Evolutionary conservation across 1,140 invertebrate species (phyloP).

Genomic region (Platyscapa corneri): DNA sequence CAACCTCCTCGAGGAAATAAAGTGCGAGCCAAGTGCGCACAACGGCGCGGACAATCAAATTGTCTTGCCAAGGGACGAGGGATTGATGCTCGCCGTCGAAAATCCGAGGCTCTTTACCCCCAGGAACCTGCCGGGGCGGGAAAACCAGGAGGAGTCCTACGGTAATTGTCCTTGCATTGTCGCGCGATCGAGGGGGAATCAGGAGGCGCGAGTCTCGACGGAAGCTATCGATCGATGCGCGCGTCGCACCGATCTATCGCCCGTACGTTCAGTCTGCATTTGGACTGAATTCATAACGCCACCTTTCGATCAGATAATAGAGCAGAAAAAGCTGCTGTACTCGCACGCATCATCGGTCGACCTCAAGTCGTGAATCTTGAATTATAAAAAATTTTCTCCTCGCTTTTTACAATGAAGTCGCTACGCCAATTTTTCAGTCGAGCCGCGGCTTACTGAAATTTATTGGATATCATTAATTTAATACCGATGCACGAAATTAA

Average conservation of each 20-base stretch:
- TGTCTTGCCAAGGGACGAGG: constrained; percentile 66
- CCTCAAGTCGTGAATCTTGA: too few relatives aligned
- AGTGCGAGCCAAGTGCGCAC: neutral
- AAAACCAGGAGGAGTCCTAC: constrained; percentile 57
- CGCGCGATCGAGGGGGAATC: too few relatives aligned
- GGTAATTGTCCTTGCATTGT: constrained; percentile 49
- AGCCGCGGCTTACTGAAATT: neutral
- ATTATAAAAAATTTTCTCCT: too few relatives aligned
- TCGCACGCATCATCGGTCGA: too few relatives aligned
- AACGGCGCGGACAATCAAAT: constrained; percentile 63
- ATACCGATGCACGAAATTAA: neutral
- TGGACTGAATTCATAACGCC: too few relatives aligned
- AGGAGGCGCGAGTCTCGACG: too few relatives aligned
- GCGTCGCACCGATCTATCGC: too few relatives aligned
- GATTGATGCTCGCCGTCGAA: constrained; percentile 59
- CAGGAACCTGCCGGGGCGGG: constrained; percentile 16
- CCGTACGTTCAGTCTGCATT: too few relatives aligned
- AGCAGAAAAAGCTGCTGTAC: too few relatives aligned
- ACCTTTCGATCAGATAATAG: too few relatives aligned
- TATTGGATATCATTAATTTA: neutral
- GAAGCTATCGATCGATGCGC: too few relatives aligned
- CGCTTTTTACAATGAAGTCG: too few relatives aligned
- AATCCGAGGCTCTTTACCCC: constrained; percentile 49
- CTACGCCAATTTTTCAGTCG: neutral
- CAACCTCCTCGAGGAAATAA: constrained; percentile 15